Conservation (phyloP, 2,113 vertebrate species). For the Amblyopsis rosae region DNA sequence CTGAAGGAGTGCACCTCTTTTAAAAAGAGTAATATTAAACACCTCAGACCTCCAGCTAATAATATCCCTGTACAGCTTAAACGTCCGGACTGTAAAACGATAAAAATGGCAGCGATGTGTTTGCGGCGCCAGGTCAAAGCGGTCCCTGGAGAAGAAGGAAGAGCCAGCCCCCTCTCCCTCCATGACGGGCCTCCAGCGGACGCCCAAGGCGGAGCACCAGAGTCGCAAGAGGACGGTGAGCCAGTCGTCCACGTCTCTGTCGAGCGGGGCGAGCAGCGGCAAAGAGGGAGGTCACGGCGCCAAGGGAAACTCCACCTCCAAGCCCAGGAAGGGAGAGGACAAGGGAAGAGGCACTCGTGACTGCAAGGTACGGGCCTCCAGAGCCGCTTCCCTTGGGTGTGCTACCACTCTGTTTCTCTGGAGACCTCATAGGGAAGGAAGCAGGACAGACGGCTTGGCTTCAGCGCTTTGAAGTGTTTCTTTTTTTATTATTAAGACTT, state of each 20-base stretch:
- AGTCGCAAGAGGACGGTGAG: slow-evolving; percentile 91
- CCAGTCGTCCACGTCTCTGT: slow-evolving; percentile 88
- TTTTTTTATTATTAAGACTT: no score
- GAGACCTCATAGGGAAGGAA: no score
- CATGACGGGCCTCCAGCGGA: slow-evolving; percentile 83
- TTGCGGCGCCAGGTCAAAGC: slow-evolving; percentile 82
- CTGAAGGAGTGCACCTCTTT: no score
- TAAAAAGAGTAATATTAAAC: neutral
- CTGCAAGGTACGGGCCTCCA: slow-evolving; percentile 79
- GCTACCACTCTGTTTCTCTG: no score
- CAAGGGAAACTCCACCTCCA: slow-evolving; percentile 84
- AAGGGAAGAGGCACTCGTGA: slow-evolving; percentile 86
- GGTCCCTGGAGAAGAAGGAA: slow-evolving; percentile 88
- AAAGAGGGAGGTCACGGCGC: slow-evolving; percentile 79
- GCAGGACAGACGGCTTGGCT: no score
- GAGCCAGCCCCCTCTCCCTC: slow-evolving; percentile 90
- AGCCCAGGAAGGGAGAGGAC: slow-evolving; percentile 90
- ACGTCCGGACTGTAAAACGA: no score
- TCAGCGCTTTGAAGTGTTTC: no score
- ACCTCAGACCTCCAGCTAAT: neutral
- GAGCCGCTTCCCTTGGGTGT: no score
- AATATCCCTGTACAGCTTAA: neutral
- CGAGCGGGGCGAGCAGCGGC: slow-evolving; percentile 82
- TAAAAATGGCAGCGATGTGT: no score
- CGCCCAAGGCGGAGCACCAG: slow-evolving; percentile 86